Conservation (phyloP, 2,113 vertebrate species). For the Columba janthina region DNA sequence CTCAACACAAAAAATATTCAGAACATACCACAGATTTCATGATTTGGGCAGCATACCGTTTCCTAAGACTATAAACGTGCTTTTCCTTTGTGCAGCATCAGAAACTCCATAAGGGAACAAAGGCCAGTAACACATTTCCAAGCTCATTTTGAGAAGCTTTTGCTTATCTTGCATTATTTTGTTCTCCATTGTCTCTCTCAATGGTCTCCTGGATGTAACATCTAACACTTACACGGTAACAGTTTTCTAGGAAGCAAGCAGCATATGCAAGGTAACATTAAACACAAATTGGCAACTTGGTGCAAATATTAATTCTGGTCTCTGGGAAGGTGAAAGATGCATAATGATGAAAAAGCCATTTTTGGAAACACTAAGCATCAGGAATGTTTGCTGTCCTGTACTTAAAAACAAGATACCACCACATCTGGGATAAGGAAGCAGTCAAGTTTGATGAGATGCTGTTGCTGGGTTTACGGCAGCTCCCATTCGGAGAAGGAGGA, state of each 20-base stretch:
- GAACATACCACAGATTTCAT: neutral
- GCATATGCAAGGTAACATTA: neutral
- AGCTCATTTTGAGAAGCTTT: neutral
- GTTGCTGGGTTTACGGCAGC: neutral
- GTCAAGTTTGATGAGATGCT: neutral
- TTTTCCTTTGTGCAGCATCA: neutral
- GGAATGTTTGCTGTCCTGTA: fast-evolving
- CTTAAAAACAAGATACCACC: neutral
- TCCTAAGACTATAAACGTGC: neutral
- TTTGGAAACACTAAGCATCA: neutral
- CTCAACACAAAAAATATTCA: neutral
- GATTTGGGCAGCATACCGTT: neutral
- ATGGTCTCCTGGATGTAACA: neutral
- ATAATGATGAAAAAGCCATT: neutral
- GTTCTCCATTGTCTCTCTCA: neutral
- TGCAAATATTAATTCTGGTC: neutral
- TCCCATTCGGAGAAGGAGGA: neutral
- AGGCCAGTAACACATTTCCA: neutral
- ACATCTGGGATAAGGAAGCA: neutral
- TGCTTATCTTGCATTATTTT: constrained; percentile 1
- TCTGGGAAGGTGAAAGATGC: neutral
- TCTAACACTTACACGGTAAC: neutral
- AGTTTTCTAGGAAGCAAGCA: neutral
- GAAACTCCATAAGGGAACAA: neutral
- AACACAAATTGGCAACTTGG: neutral